Evolutionary conservation across 2,888 invertebrate genomes (phyloP).

Genomic region (Tetragonisca angustula): DNA sequence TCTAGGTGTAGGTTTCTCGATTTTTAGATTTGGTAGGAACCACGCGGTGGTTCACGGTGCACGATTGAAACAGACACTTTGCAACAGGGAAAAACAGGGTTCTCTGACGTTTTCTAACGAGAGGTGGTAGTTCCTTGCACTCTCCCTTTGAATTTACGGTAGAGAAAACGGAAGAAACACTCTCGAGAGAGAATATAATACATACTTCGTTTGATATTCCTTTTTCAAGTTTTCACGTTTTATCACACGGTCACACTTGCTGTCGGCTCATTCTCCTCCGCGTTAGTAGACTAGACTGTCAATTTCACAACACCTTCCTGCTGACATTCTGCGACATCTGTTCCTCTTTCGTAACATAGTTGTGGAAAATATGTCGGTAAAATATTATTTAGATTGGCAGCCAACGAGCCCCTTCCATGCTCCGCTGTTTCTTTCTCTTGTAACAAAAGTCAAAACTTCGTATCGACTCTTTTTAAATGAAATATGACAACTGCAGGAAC

Average conservation of each 20-base stretch:
- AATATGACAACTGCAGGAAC: too few species aligned
- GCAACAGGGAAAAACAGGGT: background rate
- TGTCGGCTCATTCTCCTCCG: background rate
- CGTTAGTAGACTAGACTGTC: too few species aligned
- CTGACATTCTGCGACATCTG: background rate
- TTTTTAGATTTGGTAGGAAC: too few species aligned
- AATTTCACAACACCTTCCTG: background rate
- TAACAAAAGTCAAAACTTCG: too few species aligned
- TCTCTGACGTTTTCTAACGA: background rate
- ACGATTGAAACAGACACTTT: background rate
- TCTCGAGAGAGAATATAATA: background rate
- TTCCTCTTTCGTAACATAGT: background rate
- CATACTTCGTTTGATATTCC: background rate
- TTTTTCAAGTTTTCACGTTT: background rate
- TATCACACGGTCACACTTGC: background rate
- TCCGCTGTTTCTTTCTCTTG: too few species aligned
- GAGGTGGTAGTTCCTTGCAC: too few species aligned
- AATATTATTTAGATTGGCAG: too few species aligned
- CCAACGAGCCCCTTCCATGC: too few species aligned
- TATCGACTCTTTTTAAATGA: too few species aligned
- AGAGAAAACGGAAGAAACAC: background rate
- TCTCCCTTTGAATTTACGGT: background rate
- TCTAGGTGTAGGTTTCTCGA: too few species aligned
- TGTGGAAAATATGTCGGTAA: too few species aligned
- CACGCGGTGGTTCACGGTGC: too few species aligned